A percentile compares a stretch with the other conserved stretches of the same genome.
These are phyloP conservation scores for Cylas formicarius DNA, from an alignment of 1,140 invertebrate species.

Conservation along the genomic window DNA sequence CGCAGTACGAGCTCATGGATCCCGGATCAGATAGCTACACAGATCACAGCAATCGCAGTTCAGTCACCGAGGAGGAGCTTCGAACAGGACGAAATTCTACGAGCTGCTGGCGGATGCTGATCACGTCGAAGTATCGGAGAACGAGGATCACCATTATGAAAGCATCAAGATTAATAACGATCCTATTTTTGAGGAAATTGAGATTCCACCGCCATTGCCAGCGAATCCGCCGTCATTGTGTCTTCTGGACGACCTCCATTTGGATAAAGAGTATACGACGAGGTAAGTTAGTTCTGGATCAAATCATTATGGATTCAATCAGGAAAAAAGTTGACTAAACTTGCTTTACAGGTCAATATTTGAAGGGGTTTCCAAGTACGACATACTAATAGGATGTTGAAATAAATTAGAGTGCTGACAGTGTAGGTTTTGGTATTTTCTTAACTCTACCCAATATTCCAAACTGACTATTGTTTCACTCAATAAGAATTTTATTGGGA, in stretches of 20 bases:
- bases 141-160: conserved; percentile 67
- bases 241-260: conserved; percentile 50
- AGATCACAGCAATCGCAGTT: conserved; percentile 43
- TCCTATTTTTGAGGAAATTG: conserved; percentile 85
- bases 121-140: conserved; percentile 53
- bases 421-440: too few relatives aligned
- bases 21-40: conserved; percentile 59
- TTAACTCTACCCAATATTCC: too few relatives aligned
- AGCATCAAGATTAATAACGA: conserved; percentile 62
- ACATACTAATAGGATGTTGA: too few relatives aligned
- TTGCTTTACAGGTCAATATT: conserved; percentile 67
- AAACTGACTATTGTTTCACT: too few relatives aligned
- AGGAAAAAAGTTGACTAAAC: too few relatives aligned
- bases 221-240: conserved; percentile 61
- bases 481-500: too few relatives aligned
- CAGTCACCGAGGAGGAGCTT: conserved; percentile 50
- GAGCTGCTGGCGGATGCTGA: conserved; percentile 59
- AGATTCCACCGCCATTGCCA: conserved; percentile 69
- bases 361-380: conserved; percentile 78
- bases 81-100: conserved; percentile 58
- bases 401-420: too few relatives aligned
- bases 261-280: conserved; percentile 51
- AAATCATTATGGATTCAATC: background rate
- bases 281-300: conserved; percentile 33
- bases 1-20: conserved; percentile 47